These are phyloP conservation scores for Neoniphon sammara DNA, from an alignment of 2,797 vertebrate species.

Conservation along the genomic window DNA sequence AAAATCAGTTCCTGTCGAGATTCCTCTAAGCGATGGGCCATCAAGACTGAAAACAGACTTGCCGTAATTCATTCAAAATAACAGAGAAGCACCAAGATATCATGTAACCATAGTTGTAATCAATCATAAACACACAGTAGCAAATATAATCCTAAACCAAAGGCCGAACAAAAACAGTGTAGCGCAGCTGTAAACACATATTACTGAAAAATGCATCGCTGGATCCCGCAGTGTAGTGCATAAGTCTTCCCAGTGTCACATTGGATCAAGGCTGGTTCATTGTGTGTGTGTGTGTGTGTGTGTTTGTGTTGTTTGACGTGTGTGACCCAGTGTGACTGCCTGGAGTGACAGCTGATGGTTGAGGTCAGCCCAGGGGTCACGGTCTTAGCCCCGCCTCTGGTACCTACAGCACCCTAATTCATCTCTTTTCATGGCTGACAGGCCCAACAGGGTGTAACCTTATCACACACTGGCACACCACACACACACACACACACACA, in stretches of 20 bases:
- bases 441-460: conserved; percentile 4
- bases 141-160: conserved; percentile 18
- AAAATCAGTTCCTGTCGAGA: conserved; percentile 36
- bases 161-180: conserved; percentile 1
- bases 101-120: conserved; percentile 17
- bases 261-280: neutral
- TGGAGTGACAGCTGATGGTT: conserved; percentile 33
- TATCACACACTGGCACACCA: conserved; percentile 17
- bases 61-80: conserved; percentile 39
- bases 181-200: conserved; percentile 15
- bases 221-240: neutral
- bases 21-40: conserved; percentile 39
- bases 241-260: conserved; percentile 20
- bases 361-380: conserved; percentile 43
- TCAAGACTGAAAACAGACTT: conserved; percentile 50
- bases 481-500: conserved; percentile 1
- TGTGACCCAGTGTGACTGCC: conserved; percentile 32
- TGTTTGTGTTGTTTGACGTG: conserved; percentile 12
- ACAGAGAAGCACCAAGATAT: conserved; percentile 29
- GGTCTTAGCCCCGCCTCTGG: conserved; percentile 4
- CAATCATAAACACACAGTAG: conserved; percentile 18
- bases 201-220: conserved; percentile 9
- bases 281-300: conserved; percentile 7
- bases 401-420: conserved; percentile 31
- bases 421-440: conserved; percentile 33